Evolutionary conservation across 2,113 vertebrate genomes (phyloP).

Genomic region (Strigops habroptila): DNA sequence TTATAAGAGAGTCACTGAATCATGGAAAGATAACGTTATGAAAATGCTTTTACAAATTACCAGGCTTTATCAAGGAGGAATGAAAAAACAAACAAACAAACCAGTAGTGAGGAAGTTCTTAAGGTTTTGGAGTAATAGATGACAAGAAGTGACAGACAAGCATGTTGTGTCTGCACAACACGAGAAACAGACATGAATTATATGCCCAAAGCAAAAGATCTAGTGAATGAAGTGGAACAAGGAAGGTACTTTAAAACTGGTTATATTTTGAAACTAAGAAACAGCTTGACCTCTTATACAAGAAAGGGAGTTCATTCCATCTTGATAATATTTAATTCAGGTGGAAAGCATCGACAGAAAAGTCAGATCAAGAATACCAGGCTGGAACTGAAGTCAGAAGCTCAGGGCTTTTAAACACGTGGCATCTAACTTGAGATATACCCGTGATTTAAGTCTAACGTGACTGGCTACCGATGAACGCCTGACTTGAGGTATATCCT

Average conservation of each 20-base stretch:
- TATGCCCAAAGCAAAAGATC: background rate
- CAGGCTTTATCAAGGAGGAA: background rate
- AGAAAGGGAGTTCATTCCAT: background rate
- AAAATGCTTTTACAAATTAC: background rate
- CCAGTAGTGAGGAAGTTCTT: background rate
- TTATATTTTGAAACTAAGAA: background rate
- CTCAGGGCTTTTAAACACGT: accelerated
- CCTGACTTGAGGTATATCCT: background rate
- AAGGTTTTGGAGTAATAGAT: background rate
- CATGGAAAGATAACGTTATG: background rate
- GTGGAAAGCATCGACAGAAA: accelerated
- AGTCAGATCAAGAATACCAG: accelerated
- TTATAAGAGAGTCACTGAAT: background rate
- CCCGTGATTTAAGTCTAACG: accelerated
- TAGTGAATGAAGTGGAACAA: background rate
- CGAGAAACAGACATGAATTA: accelerated
- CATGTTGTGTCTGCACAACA: accelerated
- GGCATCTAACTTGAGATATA: accelerated
- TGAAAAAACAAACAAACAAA: background rate
- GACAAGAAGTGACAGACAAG: background rate
- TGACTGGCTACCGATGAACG: accelerated
- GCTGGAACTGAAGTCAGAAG: accelerated
- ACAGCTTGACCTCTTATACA: background rate
- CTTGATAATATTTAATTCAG: too few relatives aligned
- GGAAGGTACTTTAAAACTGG: background rate